Conservation (phyloP, 1,140 invertebrate species). For the Magallana gigas region DNA sequence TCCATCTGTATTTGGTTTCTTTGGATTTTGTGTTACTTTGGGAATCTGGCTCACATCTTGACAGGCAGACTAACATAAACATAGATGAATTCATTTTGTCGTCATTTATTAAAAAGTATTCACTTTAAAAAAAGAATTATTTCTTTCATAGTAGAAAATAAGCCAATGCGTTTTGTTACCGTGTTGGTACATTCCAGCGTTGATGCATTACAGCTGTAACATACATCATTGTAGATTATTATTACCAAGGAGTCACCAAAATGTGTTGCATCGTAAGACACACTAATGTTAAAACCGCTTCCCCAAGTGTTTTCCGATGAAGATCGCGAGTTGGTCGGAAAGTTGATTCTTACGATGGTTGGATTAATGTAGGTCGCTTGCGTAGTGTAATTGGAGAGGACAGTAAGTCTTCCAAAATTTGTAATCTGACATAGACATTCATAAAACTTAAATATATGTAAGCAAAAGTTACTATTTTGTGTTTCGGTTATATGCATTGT, state of each 20-base stretch:
- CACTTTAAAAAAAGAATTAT: no score
- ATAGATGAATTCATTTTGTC: no score
- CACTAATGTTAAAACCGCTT: not conserved
- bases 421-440: not conserved
- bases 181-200: not conserved
- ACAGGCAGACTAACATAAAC: no score
- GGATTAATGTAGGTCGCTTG: not conserved
- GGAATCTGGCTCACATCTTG: no score
- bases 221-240: not conserved
- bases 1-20: no score
- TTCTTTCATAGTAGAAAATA: no score
- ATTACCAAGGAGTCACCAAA: not conserved
- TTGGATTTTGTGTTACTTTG: no score
- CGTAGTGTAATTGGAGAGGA: not conserved
- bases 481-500: no score
- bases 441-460: no score
- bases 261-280: not conserved
- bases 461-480: no score
- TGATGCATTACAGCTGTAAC: not conserved
- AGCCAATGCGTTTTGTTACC: not conserved
- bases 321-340: not conserved
- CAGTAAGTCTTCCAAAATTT: not conserved
- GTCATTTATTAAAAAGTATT: no score
- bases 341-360: not conserved
- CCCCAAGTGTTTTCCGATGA: not conserved